phyloP scores from a whole-genome alignment of 1,140 invertebrate species.

The Drosophila equinoxialis region DNA sequence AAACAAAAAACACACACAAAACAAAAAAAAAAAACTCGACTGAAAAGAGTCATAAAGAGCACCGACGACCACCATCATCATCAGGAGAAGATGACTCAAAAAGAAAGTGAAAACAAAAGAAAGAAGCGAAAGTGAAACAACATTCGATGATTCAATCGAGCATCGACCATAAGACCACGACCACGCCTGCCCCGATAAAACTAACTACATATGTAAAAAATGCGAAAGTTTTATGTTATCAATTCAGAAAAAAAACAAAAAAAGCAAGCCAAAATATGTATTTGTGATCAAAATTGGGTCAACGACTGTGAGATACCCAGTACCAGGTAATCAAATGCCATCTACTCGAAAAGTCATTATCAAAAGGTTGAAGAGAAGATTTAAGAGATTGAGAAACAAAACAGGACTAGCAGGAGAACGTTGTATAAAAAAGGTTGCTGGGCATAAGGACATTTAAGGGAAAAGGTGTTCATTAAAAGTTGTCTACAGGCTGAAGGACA shows the following conservation, averaged over 20 bases:
- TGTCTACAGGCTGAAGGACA: too few relatives aligned
- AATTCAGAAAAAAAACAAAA: slow-evolving; percentile 24
- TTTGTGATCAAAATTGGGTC: neutral
- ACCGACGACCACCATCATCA: neutral
- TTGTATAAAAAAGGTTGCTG: too few relatives aligned
- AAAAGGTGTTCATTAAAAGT: too few relatives aligned
- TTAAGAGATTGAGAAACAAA: too few relatives aligned
- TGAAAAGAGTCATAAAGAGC: slow-evolving; percentile 28
- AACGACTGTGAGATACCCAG: neutral
- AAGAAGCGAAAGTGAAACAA: slow-evolving; percentile 57
- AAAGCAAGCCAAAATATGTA: neutral
- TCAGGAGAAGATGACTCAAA: slow-evolving; percentile 64
- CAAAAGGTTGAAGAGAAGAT: too few relatives aligned
- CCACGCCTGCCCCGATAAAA: slow-evolving; percentile 24
- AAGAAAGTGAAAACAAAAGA: slow-evolving; percentile 65
- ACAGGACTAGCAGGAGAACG: too few relatives aligned
- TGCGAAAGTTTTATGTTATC: slow-evolving; percentile 64
- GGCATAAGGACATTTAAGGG: too few relatives aligned
- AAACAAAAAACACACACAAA: neutral
- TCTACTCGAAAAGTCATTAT: too few relatives aligned
- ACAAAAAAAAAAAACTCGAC: neutral
- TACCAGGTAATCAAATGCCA: neutral
- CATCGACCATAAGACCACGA: slow-evolving; percentile 19
- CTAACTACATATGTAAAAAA: slow-evolving; percentile 43
- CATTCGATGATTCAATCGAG: slow-evolving; percentile 58